A percentile compares a stretch with the other conserved stretches of the same genome.
These are phyloP conservation scores for Eutrigla gurnardus DNA, from an alignment of 2,797 vertebrate species.

Conservation along the genomic window DNA sequence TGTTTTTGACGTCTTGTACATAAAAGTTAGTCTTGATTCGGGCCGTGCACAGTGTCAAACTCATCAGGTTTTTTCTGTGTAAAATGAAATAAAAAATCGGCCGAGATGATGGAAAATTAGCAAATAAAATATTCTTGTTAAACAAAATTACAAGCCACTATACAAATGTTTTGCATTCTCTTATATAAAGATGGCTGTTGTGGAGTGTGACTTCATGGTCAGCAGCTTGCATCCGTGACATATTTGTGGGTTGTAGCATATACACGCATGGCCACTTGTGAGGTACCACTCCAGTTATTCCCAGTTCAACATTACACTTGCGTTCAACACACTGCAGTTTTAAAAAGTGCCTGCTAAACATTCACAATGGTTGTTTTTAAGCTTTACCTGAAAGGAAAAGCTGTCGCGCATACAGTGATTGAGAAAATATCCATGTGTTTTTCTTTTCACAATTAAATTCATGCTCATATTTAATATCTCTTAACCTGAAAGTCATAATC, in stretches of 20 bases:
- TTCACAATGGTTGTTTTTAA: conserved; percentile 39
- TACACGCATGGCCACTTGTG: conserved; percentile 41
- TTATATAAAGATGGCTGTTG: conserved; percentile 32
- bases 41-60: conserved; percentile 41
- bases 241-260: conserved; percentile 30
- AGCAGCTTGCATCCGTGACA: conserved; percentile 39
- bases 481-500: conserved; percentile 66
- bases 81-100: conserved; percentile 25
- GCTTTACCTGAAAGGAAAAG: conserved; percentile 29
- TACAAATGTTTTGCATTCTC: conserved; percentile 36
- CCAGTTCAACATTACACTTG: conserved; percentile 48
- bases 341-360: conserved; percentile 64
- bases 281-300: conserved; percentile 66
- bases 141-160: conserved; percentile 17
- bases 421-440: not conserved
- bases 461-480: conserved; percentile 56
- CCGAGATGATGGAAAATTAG: conserved; percentile 4
- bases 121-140: conserved; percentile 26
- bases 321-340: conserved; percentile 46
- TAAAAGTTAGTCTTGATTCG: conserved; percentile 4
- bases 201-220: conserved; percentile 49
- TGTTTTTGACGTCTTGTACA: conserved; percentile 8
- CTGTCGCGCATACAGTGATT: conserved; percentile 21
- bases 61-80: conserved; percentile 36
- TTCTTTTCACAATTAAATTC: conserved; percentile 38